phyloP scores from a whole-genome alignment of 2,113 vertebrate species.

The Asarcornis scutulata region DNA sequence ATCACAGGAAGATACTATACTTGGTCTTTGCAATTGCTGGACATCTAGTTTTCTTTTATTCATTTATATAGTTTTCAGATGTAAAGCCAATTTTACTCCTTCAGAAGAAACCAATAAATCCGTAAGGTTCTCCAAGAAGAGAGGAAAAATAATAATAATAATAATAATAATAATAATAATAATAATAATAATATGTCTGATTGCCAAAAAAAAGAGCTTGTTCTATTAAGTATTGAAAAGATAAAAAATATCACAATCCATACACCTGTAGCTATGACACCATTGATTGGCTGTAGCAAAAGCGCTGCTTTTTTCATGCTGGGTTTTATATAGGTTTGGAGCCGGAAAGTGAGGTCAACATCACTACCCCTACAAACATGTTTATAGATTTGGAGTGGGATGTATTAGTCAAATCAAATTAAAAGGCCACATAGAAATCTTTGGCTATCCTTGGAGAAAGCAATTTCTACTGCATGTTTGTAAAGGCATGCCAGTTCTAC shows the following conservation, averaged over 20 bases:
- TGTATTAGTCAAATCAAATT: constrained; percentile 3
- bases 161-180: neutral
- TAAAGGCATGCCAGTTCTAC: neutral
- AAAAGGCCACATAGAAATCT: neutral
- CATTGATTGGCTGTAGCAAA: neutral
- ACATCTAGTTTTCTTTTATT: neutral
- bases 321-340: neutral
- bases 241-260: neutral
- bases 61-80: neutral
- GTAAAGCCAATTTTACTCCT: neutral
- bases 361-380: neutral
- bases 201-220: neutral
- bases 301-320: neutral
- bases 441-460: neutral
- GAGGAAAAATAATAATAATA: neutral
- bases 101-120: neutral
- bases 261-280: neutral
- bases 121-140: neutral
- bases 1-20: neutral
- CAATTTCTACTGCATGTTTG: neutral
- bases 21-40: neutral
- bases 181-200: neutral
- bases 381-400: neutral
- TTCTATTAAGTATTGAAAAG: neutral
- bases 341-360: neutral